Percentiles rank a stretch among this genome's conserved stretches.
Conservation (phyloP, 1,140 invertebrate species). For the Drosophila kikkawai region DNA sequence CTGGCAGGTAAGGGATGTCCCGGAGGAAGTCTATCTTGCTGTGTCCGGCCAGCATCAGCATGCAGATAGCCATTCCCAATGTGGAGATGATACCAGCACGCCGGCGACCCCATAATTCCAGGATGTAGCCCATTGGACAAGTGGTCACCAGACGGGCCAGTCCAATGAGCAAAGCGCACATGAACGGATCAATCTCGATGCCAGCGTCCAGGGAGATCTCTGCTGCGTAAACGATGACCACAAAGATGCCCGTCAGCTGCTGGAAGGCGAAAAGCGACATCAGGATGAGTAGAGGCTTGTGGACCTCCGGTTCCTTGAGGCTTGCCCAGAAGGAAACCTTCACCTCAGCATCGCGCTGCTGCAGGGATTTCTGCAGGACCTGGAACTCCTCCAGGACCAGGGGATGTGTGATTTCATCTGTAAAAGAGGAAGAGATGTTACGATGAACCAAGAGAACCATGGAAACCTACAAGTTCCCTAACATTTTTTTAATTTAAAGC, state of each 20-base stretch:
- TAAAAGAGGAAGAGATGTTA: conserved; percentile 9
- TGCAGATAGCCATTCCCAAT: conserved; percentile 87
- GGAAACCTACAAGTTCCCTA: background rate
- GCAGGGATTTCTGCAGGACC: conserved; percentile 68
- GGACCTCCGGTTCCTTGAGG: conserved; percentile 83
- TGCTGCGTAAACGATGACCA: conserved; percentile 91
- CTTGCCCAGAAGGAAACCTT: conserved; percentile 67
- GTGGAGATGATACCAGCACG: conserved; percentile 88
- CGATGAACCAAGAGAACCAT: background rate
- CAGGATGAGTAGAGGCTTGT: conserved; percentile 89
- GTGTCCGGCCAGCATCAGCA: conserved; percentile 86
- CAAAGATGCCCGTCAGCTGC: conserved; percentile 92
- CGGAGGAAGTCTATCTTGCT: conserved; percentile 67
- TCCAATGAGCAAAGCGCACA: conserved; percentile 87
- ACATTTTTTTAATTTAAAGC: conserved; percentile 16
- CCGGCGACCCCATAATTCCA: conserved; percentile 87
- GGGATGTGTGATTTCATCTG: conserved; percentile 77
- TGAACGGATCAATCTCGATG: conserved; percentile 86
- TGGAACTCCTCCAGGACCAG: conserved; percentile 81
- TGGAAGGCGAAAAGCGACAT: conserved; percentile 90
- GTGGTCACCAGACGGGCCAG: conserved; percentile 86
- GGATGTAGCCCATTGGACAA: conserved; percentile 86
- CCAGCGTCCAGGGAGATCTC: conserved; percentile 88
- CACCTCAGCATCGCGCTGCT: conserved; percentile 60
- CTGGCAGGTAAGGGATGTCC: conserved; percentile 81